Evolutionary conservation across 2,797 vertebrate species (phyloP), one percentile per base, ranked within the genome.

Genomic region (Pangasius macronema): DNA sequence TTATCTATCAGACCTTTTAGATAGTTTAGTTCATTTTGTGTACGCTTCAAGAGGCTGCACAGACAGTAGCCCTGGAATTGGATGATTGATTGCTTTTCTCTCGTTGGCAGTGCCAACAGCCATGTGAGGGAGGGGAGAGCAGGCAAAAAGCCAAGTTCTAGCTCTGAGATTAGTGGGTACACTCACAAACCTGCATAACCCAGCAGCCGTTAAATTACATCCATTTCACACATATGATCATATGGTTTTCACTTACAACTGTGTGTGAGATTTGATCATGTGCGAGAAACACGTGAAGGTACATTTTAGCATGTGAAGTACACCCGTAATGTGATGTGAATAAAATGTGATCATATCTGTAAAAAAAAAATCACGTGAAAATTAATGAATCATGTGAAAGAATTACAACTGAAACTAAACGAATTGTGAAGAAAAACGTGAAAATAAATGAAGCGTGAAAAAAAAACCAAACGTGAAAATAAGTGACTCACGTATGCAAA

Each of bases 81-180:
- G 85, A 88, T 89, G 91, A 88, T 88, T 89, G 87, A 91, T 89
- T 88, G 89, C 88, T 88, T 88, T 89, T 88, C 53, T 85, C 73
- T 82, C 10, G 2, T 67, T 89, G 75, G 82, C 68, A 84, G 46
- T 85, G 88, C 89, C 87, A 87, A 79, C 86, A 87, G 91, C 77
- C 63, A 83, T 82, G 61, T 57, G 30, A 70, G 63, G 27, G 53
- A 53, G 30, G 85, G 61, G 51, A 61, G 83, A 84, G 67, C 83
- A 86, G 87, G 86, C 89, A 82, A 59, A 61, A 36, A 82, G 85
- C 88, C 87, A 91, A 73, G 80, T 85, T 72, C 87, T 83, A 83
- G 77, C 72, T 88, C 79, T 88, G 88, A 67, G 65, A 88, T 91
- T 80, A 88, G 68, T 72, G 63, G 1, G 75, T 51, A 77, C 86